Conservation (phyloP, 2,888 invertebrate genomes). For the Oxytorus armatus region DNA sequence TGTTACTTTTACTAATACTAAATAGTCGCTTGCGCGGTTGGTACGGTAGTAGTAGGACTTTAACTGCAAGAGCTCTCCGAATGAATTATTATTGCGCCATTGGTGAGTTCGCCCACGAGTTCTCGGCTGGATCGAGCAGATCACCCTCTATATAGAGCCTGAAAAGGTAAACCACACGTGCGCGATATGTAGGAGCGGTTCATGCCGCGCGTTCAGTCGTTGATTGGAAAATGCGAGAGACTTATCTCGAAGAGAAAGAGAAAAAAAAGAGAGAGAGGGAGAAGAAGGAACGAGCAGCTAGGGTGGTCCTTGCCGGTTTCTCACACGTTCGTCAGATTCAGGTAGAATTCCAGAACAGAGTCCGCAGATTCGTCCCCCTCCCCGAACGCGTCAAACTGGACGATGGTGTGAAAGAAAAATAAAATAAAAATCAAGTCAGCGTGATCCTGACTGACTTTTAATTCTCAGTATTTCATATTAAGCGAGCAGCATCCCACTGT, state of each 20-base stretch:
- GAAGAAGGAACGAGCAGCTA: constrained; percentile 42
- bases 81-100: constrained; percentile 33
- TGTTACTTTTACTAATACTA: constrained; percentile 17
- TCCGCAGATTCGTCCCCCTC: constrained; percentile 37
- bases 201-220: constrained; percentile 14
- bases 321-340: constrained; percentile 66
- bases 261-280: constrained; percentile 15
- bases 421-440: constrained; percentile 12
- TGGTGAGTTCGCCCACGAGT: constrained; percentile 15
- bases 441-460: constrained; percentile 31
- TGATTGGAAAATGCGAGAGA: constrained; percentile 28
- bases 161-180: constrained; percentile 47
- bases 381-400: constrained; percentile 57
- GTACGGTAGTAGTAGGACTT: constrained; percentile 38
- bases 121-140: constrained; percentile 8
- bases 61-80: constrained; percentile 35
- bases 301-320: constrained; percentile 55
- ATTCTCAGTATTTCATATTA: constrained; percentile 11
- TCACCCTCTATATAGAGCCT: constrained; percentile 27
- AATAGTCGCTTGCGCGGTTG: constrained; percentile 2
- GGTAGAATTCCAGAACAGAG: constrained; percentile 65
- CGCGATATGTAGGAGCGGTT: constrained; percentile 22
- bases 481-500: too few relatives aligned
- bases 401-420: constrained; percentile 47
- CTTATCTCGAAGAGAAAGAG: constrained; percentile 41